Evolutionary conservation across 2,113 vertebrate genomes (phyloP), one percentile per base, ranked within the genome.

Genomic region (Menidia beryllina): DNA sequence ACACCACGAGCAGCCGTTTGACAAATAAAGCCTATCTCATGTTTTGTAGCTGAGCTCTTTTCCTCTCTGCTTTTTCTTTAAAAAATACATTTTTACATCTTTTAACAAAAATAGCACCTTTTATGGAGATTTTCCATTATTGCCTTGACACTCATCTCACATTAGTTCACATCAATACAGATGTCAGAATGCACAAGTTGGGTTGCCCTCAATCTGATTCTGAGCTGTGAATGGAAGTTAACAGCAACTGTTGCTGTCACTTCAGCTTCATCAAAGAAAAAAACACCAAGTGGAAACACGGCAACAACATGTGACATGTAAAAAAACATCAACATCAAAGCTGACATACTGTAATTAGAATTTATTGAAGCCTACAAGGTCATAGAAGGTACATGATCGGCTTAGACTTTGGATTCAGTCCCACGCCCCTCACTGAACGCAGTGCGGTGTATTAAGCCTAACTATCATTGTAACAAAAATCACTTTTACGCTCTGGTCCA

Each of bases 141-240:
- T 76, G 79, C 78, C 73, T 65, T 79, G 77, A 83, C 87, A 86
- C 88, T 88, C 83, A 85, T 81, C 81, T 91, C 80, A 57, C 87
- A 89, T 92, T 91, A 91, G 88, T 88, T 82, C 90, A 91, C 87
- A 82, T 88, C 85, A 90, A 85, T 85, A 88, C 82, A 91, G 84
- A 91, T 87, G 91, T 90, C 91, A 90, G 77, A 66, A 75, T 81
- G 84, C 81, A 83, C 84, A 88, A 89, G 88, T 88, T 89, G 75
- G 82, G 75, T 83, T 89, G 87, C 88, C 88, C 86, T 91, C 84
- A 85, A 83, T 90, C 88, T 69, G 83, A 85, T 88, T 86, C 82
- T 24, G 71, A 88, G 78, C 86, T 86, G 85, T 91, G 85, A 90
- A 88, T 86, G 85, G 86, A 86, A 89, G 89, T 89, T 88, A 84